phyloP scores from a whole-genome alignment of 2,888 invertebrate species.

The Cephus sareptanus region DNA sequence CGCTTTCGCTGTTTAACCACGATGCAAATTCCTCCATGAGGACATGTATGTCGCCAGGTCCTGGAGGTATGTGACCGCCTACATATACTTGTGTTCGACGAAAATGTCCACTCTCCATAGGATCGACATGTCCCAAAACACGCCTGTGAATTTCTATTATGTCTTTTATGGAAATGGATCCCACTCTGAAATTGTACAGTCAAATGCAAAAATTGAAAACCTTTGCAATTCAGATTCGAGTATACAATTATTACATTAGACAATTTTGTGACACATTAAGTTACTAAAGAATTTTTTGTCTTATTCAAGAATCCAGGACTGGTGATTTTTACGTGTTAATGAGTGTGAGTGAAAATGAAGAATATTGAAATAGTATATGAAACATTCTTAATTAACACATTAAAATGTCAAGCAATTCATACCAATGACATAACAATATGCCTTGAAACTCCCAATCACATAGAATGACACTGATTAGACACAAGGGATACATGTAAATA shows the following conservation, averaged over 20 bases:
- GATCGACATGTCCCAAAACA: constrained; percentile 95
- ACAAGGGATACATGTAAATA: background rate
- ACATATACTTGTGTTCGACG: constrained; percentile 93
- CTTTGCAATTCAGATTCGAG: background rate
- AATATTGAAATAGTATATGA: background rate
- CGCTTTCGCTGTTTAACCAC: constrained; percentile 93
- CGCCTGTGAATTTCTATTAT: constrained; percentile 92
- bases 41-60: constrained; percentile 81
- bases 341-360: background rate
- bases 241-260: background rate
- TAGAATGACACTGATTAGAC: background rate
- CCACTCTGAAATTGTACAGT: constrained; percentile 68
- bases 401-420: background rate
- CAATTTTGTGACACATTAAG: too few species aligned
- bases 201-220: background rate
- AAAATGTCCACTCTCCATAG: constrained; percentile 89
- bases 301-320: background rate
- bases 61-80: constrained; percentile 93
- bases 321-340: background rate
- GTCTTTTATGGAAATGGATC: constrained; percentile 84
- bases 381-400: background rate
- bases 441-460: background rate
- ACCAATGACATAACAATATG: background rate
- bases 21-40: constrained; percentile 90
- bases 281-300: background rate